These are phyloP conservation scores for Heptranchias perlo DNA, from an alignment of 2,113 vertebrate species.

Conservation along the genomic window DNA sequence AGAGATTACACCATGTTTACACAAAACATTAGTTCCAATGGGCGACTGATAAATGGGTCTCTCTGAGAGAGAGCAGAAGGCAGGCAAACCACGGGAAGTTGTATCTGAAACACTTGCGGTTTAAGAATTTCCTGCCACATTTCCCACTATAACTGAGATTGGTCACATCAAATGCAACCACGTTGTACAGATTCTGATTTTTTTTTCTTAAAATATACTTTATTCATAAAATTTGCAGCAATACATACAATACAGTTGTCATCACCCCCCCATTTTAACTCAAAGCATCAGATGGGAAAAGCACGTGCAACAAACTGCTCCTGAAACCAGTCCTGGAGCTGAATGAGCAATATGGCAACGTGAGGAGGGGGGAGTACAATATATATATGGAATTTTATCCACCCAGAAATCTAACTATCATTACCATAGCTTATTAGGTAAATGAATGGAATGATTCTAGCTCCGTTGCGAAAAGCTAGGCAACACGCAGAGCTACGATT, in stretches of 20 bases:
- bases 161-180: background rate
- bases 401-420: background rate
- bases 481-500: too few relatives aligned
- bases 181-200: background rate
- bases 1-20: background rate
- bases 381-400: background rate
- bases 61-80: conserved; percentile 41
- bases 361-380: background rate
- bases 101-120: conserved; percentile 54
- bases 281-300: background rate
- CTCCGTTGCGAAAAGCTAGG: too few relatives aligned
- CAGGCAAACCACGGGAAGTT: conserved; percentile 61
- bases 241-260: too few relatives aligned
- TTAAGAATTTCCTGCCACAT: conserved; percentile 56
- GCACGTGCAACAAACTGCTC: background rate
- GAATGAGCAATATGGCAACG: background rate
- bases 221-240: too few relatives aligned
- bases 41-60: background rate
- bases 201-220: too few relatives aligned
- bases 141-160: conserved; percentile 39
- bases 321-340: background rate
- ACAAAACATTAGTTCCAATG: background rate
- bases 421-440: too few relatives aligned
- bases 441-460: too few relatives aligned
- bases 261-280: background rate